phyloP scores from a whole-genome alignment of 2,888 invertebrate species.

The Syrista parreyssii region DNA sequence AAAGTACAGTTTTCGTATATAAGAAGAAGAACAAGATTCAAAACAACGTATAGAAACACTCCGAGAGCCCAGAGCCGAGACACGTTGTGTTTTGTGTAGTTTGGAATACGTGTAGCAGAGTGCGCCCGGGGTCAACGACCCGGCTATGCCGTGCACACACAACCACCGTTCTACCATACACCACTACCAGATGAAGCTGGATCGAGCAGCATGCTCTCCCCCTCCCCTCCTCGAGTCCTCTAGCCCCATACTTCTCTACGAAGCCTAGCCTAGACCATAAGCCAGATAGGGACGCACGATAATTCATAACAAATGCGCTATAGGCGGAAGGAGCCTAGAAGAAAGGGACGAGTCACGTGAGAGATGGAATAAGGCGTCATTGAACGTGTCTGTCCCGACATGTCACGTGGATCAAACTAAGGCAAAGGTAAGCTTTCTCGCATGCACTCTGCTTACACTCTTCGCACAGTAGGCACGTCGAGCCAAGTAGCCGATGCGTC shows the following conservation, averaged over 20 bases:
- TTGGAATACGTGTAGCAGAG: constrained; percentile 57
- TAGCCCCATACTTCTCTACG: neutral
- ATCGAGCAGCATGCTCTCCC: constrained; percentile 25
- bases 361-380: neutral
- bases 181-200: constrained; percentile 56
- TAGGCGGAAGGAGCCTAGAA: neutral
- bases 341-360: neutral
- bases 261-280: neutral
- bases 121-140: constrained; percentile 61
- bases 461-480: neutral
- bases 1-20: neutral
- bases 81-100: constrained; percentile 56
- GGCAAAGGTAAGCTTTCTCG: neutral
- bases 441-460: neutral
- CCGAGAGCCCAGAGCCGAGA: constrained; percentile 26
- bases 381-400: neutral
- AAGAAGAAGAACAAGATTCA: constrained; percentile 31
- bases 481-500: neutral
- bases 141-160: constrained; percentile 54
- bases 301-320: neutral
- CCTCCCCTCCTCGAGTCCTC: constrained; percentile 15
- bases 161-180: constrained; percentile 45
- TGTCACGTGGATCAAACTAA: neutral
- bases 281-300: neutral
- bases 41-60: constrained; percentile 46